Percentiles rank a stretch among this genome's conserved stretches.
phyloP scores from a whole-genome alignment of 2,797 vertebrate species.

The Gadopsis bispinosus region DNA sequence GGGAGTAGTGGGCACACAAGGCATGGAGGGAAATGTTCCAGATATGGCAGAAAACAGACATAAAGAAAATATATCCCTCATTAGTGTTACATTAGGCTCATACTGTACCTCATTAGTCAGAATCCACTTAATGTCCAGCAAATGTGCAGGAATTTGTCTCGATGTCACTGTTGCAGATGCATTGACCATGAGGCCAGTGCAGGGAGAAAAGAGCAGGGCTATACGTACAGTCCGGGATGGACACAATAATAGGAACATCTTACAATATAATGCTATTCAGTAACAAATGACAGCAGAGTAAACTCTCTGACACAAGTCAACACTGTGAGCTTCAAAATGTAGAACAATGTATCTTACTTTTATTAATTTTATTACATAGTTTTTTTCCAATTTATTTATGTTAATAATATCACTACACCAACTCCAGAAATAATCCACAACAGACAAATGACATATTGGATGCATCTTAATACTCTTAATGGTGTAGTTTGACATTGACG shows the following conservation, averaged over 20 bases:
- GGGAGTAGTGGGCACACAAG: background rate
- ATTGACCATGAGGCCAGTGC: background rate
- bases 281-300: background rate
- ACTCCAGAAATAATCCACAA: no score
- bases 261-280: background rate
- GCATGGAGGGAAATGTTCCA: background rate
- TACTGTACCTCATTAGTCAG: conserved; percentile 35
- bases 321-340: background rate
- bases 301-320: background rate
- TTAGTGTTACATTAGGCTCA: conserved; percentile 33
- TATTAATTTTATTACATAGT: background rate
- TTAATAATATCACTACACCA: no score
- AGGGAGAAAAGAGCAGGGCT: background rate
- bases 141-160: conserved; percentile 24
- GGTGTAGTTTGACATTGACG: background rate
- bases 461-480: no score
- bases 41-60: conserved; percentile 11
- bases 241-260: background rate
- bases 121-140: conserved; percentile 34
- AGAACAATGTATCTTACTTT: background rate
- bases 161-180: conserved; percentile 24
- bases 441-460: no score
- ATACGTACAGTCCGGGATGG: background rate
- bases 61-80: conserved; percentile 25
- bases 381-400: background rate